Evolutionary conservation across 1,140 invertebrate species (phyloP).

Genomic region (Penaeus chinensis): DNA sequence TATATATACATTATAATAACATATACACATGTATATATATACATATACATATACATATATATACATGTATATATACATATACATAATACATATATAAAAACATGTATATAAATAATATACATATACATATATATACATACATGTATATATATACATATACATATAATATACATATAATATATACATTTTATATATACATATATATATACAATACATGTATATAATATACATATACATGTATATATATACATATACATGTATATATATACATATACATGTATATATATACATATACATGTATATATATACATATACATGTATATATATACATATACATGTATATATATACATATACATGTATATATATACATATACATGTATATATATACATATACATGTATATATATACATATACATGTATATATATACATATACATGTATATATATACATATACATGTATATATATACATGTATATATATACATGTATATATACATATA

Average conservation of each 20-base stretch:
- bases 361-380: no score
- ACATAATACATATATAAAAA: background rate
- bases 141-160: background rate
- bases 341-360: no score
- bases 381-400: no score
- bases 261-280: constrained; percentile 13
- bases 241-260: background rate
- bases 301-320: background rate
- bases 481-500: no score
- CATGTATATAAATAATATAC: background rate
- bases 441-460: no score
- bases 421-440: no score
- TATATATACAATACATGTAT: background rate
- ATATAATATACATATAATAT: background rate
- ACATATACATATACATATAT: no score
- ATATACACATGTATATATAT: no score
- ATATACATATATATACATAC: background rate
- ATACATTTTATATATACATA: background rate
- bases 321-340: no score
- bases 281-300: constrained; percentile 13
- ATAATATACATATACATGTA: constrained; percentile 13
- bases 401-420: no score
- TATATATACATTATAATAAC: no score
- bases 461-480: no score
- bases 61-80: background rate